These are phyloP conservation scores for Otolemur garnettii DNA, from an alignment of 2,113 vertebrate genomes.

Conservation along the genomic window DNA sequence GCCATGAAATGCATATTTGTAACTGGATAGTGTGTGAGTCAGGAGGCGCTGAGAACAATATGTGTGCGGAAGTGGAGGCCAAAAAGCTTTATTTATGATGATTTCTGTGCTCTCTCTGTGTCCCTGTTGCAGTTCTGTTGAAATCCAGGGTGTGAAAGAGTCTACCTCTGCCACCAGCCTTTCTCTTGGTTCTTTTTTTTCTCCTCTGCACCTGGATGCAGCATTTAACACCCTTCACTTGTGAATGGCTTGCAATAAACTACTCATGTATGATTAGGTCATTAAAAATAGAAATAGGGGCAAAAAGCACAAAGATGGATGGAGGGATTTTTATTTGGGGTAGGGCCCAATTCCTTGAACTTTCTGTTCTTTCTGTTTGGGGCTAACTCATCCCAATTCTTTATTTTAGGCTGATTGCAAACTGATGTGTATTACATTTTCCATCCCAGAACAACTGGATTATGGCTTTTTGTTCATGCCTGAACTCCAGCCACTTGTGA, in stretches of 20 bases:
- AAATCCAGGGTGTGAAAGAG: neutral
- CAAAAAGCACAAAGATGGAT: neutral
- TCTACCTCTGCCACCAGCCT: neutral
- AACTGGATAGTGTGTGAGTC: slow-evolving; percentile 22
- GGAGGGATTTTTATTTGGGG: slow-evolving; percentile 31
- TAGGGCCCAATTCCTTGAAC: neutral
- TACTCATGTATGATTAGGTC: neutral
- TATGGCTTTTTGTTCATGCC: slow-evolving; percentile 53
- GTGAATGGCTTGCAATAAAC: neutral
- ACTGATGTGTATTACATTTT: slow-evolving; percentile 51
- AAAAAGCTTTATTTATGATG: neutral
- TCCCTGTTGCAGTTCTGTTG: neutral
- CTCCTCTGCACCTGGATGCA: neutral
- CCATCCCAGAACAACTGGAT: slow-evolving; percentile 44
- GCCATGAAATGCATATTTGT: neutral
- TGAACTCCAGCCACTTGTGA: slow-evolving; percentile 38
- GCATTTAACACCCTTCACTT: neutral
- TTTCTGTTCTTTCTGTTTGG: slow-evolving; percentile 58
- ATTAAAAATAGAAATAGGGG: slow-evolving; percentile 22
- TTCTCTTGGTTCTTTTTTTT: neutral
- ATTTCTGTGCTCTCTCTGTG: neutral
- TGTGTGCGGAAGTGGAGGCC: neutral
- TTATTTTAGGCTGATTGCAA: slow-evolving; percentile 34
- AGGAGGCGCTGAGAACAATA: neutral
- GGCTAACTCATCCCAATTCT: neutral